Percentiles rank a stretch among this genome's conserved stretches.
These are phyloP conservation scores for Cyprinodon brontotheroides DNA, from an alignment of 2,113 vertebrate species.

Conservation along the genomic window DNA sequence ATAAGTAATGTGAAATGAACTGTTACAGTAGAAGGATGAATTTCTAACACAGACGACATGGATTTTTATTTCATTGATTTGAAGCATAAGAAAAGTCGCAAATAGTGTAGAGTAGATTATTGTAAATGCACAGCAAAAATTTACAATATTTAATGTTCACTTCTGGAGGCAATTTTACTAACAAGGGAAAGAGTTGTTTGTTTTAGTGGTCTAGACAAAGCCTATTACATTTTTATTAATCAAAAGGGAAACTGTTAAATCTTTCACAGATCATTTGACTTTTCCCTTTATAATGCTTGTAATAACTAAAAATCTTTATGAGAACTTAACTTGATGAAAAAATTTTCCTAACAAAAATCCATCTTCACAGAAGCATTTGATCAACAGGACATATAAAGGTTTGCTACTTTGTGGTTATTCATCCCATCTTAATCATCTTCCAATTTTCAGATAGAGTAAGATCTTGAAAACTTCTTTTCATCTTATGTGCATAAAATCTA, in stretches of 20 bases:
- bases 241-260: not conserved
- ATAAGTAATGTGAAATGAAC: not conserved
- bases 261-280: not conserved
- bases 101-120: not conserved
- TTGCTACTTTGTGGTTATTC: not conserved
- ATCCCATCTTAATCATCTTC: too few relatives aligned
- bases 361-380: not conserved
- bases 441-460: not conserved
- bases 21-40: not conserved
- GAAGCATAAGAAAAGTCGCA: not conserved
- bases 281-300: not conserved
- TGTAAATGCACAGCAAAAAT: not conserved
- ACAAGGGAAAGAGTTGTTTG: not conserved
- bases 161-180: not conserved
- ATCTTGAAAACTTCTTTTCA: not conserved
- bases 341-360: not conserved
- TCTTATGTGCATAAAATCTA: not conserved
- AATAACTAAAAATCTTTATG: not conserved
- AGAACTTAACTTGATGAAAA: not conserved
- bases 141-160: not conserved
- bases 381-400: not conserved
- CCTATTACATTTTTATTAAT: not conserved
- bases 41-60: not conserved
- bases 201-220: too few relatives aligned
- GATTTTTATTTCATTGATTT: not conserved